These are phyloP conservation scores for Gavialis gangeticus DNA, from an alignment of 2,113 vertebrate genomes.

Conservation along the genomic window DNA sequence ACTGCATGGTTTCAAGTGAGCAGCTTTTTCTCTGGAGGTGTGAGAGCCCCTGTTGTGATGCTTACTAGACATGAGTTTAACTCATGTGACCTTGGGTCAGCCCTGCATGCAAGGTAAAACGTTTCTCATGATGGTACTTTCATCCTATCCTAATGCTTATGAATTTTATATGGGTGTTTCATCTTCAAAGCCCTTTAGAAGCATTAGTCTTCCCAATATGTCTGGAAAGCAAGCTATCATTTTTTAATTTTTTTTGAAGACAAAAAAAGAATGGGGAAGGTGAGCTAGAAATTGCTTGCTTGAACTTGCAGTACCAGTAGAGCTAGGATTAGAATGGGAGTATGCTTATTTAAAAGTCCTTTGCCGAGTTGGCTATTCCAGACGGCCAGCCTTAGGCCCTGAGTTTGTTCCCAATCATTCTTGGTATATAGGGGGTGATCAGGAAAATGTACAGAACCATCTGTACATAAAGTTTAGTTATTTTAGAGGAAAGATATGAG, in stretches of 20 bases:
- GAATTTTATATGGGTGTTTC: background rate
- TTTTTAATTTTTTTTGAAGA: background rate
- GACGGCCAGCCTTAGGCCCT: background rate
- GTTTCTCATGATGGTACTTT: background rate
- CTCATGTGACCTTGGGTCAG: background rate
- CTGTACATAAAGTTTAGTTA: rapidly evolving
- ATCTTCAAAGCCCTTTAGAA: background rate
- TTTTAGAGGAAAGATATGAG: background rate
- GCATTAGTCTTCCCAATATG: background rate
- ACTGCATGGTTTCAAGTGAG: background rate
- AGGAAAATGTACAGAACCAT: background rate
- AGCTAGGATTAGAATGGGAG: rapidly evolving
- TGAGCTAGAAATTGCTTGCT: background rate
- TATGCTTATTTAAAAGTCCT: rapidly evolving
- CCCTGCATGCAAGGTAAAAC: rapidly evolving
- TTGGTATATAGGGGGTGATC: rapidly evolving
- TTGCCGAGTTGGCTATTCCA: background rate
- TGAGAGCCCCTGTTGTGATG: background rate
- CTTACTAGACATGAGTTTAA: rapidly evolving
- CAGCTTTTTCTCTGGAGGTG: background rate
- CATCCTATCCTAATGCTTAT: background rate
- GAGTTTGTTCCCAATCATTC: background rate
- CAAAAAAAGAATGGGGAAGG: rapidly evolving
- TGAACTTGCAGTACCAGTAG: background rate
- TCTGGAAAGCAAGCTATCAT: background rate